Evolutionary conservation across 2,113 vertebrate species (phyloP), one percentile per base, ranked within the genome.

Genomic region (Neomonachus schauinslandi): DNA sequence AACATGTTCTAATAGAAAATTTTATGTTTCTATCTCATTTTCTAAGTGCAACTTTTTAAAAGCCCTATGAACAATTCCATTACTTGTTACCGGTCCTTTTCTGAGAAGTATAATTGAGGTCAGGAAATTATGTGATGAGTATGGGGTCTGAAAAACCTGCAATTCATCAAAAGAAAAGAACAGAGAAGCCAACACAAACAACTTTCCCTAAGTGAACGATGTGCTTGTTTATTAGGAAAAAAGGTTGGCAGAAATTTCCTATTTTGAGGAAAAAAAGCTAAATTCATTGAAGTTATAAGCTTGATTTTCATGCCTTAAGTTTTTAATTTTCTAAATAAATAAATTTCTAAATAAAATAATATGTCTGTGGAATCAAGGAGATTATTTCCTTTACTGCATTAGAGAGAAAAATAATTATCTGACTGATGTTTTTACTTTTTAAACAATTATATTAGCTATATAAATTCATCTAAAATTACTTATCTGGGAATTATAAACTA

Each of bases 41-140:
- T 86, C 89, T 95, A 83, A 93, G 57, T 79, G 28, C 39, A 71
- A 80, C 11, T 39, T 84, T 84, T 94, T 94, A 65, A 95, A 96
- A 95, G 28, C 11, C 24, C n/a, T 79, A 10, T 49, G 36, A 85
- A 98, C 46, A 94, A 86, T 86, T 91, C n/a, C 86, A 84, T 91
- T 95, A 74, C 49, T 91, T 55, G 76, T 88, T 95, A 94, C 81
- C 49, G 94, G 9, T 65, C 85, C 8, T 96, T 91, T 63, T 81
- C 80, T 85, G 49, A 89, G 42, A 80, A 90, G 28, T 51, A 91
- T 95, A 97, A 94, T 80, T 79, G 79, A 96, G 67, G 77, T 96
- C 86, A 97, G 80, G 95, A 89, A 89, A 94, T 88, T 53, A 93
- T 31, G 6, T 77, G 72, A 94, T 79, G 95, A 87, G 6, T 28